Base-by-base conservation (phyloP, 2,113 vertebrate genomes). In the Myanophis thanlyinensis region DNA sequence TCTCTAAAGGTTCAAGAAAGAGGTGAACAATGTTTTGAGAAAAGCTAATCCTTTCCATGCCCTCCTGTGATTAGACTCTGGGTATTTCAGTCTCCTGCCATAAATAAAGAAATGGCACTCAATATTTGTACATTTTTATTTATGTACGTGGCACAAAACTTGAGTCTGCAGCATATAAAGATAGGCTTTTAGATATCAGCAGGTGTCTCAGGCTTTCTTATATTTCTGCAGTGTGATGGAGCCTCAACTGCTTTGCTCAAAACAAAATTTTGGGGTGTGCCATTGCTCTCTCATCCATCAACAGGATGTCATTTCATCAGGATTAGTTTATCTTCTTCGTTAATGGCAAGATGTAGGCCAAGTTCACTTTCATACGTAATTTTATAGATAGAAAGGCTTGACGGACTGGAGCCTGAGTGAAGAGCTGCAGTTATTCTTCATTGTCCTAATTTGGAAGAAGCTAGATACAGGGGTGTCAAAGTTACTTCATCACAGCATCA, bases 381-480 rank as follows among this genome's bases (percentile, higher is more conserved):
- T 94, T 51, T 62, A 2, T 48, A 59, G 59, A 20, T 62, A 92
- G 53, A 93, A 56, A 93, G 2, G 30, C 62, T 35, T 0, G 0
- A 40, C 92, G 90, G 92, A 85, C 2, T 1, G 18, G 48, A 2
- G 1, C 56, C 25, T 23, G 91, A 4, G 10, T 92, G 22, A 56
- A 87, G 13, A 94, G 25, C 4, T 92, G 88, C 46, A 11, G n/a
- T 44, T 0, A 35, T 30, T 44, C n/a, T 59, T 93, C 15, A 53
- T 89, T 94, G 13, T 86, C 25, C 48, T 87, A 54, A 93, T 94
- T 62, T 44, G 90, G 89, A 91, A 48, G 27, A 93, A 94, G 25
- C 4, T 51, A 67, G 80, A n/a, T n/a, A n/a, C n/a, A n/a, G n/a
- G n/a, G n/a, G n/a, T n/a, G n/a, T n/a, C n/a, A n/a, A n/a, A n/a